These are phyloP conservation scores for Epinephelus cyanopodus DNA, from an alignment of 2,113 vertebrate genomes.

Conservation along the genomic window DNA sequence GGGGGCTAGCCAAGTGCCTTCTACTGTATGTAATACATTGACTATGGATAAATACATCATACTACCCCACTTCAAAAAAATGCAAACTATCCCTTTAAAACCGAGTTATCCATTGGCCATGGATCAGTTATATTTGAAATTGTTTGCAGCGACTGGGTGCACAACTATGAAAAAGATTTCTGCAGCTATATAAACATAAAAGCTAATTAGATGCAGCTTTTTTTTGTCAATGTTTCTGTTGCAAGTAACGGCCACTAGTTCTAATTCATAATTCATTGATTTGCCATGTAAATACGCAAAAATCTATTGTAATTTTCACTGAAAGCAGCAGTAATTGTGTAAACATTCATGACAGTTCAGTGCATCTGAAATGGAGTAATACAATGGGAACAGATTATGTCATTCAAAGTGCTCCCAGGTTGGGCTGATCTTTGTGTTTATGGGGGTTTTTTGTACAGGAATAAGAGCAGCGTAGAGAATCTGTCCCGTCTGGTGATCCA, in stretches of 20 bases:
- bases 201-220: neutral
- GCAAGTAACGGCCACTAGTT: too few relatives aligned
- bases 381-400: neutral
- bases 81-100: too few relatives aligned
- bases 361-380: neutral
- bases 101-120: neutral
- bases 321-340: neutral
- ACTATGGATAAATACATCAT: too few relatives aligned
- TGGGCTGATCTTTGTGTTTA: neutral
- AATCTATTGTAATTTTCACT: neutral
- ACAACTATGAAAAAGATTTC: neutral
- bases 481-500: conserved; percentile 92
- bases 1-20: too few relatives aligned
- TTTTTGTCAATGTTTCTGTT: neutral
- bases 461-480: conserved; percentile 90
- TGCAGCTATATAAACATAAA: neutral
- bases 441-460: conserved; percentile 84
- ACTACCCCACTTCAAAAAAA: too few relatives aligned
- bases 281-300: neutral
- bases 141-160: neutral
- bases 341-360: neutral
- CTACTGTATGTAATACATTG: too few relatives aligned
- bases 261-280: too few relatives aligned
- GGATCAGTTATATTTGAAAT: neutral
- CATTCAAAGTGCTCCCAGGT: neutral